Evolutionary conservation across 2,888 invertebrate species (phyloP), one percentile per base, ranked within the genome.

Genomic region (Calameuta pallipes): DNA sequence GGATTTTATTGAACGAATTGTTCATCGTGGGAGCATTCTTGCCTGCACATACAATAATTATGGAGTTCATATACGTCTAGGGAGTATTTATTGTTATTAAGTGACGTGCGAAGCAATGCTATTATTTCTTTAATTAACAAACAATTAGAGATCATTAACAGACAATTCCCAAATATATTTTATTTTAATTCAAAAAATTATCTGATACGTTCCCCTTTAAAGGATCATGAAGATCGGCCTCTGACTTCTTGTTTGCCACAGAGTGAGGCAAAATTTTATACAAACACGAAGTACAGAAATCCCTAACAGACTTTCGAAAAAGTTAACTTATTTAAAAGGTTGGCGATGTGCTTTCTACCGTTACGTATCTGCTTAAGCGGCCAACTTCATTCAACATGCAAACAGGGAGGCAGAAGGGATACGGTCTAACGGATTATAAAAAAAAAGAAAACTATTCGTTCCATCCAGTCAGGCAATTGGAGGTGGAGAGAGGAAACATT

Each of bases 1-100:
- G 75, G 81, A 81, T 86, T 89, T 86, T 85, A 87, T 87, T 87
- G 86, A 88, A 85, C 80, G 79, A 82, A 84, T 85, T 82, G 87
- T 87, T 87, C 56, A 89, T 87, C 85, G 83, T 77, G 79, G 82
- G 79, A 82, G 84, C 85, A 88, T 86, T 88, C 86, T 84, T 76
- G 79, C 81, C 82, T 79, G 80, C 83, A 83, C 81, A 81, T 81
- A 82, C 82, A 82, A 73, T 80, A 80, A 81, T 79, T 76, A 75
- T 76, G 75, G 75, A 69, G 75, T 76, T 83, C 84, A 88, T 89
- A 88, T 87, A 88, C 83, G 84, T 78, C 81, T 75, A 77, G 36
- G 74, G 83, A 83, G 82, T 85, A 86, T 85, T 81, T 83, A 82
- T 85, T 84, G 85, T 87, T 88, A 87, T 84, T 86, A 84, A 87